phyloP scores from a whole-genome alignment of 2,888 invertebrate genomes.

The Trachelus troglodyta region DNA sequence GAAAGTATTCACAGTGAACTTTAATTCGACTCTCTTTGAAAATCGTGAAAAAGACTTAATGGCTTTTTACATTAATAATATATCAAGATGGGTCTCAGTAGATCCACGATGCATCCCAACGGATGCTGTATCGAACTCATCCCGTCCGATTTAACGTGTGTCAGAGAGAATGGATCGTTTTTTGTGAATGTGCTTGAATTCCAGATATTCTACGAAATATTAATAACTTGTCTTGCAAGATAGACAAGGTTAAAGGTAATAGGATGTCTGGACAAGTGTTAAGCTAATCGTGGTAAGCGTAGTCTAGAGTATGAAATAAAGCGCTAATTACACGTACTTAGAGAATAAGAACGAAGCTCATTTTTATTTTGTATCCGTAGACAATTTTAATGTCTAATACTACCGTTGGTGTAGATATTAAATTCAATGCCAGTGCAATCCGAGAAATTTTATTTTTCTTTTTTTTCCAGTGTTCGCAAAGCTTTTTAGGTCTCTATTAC shows the following conservation, averaged over 20 bases:
- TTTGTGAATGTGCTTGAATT: neutral
- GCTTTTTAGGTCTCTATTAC: neutral
- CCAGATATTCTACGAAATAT: neutral
- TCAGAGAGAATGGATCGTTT: neutral
- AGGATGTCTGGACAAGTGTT: neutral
- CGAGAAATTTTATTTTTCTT: neutral
- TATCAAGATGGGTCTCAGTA: neutral
- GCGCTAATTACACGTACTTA: neutral
- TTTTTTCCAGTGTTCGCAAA: neutral
- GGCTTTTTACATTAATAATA: neutral
- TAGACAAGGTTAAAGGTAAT: neutral
- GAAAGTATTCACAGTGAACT: constrained; percentile 86
- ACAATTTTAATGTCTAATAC: constrained; percentile 3
- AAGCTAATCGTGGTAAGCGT: neutral
- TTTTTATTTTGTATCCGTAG: neutral
- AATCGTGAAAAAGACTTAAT: constrained; percentile 2
- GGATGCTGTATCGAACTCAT: neutral
- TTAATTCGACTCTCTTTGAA: constrained; percentile 62
- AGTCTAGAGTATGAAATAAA: neutral
- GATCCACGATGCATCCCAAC: neutral
- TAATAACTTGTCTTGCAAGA: neutral
- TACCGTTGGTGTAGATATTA: constrained; percentile 3
- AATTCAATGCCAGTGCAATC: constrained; percentile 7
- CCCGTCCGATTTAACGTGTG: neutral
- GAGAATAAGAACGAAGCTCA: neutral